These are phyloP conservation scores for Anomalospiza imberbis DNA, from an alignment of 2,797 vertebrate genomes.

Conservation along the genomic window DNA sequence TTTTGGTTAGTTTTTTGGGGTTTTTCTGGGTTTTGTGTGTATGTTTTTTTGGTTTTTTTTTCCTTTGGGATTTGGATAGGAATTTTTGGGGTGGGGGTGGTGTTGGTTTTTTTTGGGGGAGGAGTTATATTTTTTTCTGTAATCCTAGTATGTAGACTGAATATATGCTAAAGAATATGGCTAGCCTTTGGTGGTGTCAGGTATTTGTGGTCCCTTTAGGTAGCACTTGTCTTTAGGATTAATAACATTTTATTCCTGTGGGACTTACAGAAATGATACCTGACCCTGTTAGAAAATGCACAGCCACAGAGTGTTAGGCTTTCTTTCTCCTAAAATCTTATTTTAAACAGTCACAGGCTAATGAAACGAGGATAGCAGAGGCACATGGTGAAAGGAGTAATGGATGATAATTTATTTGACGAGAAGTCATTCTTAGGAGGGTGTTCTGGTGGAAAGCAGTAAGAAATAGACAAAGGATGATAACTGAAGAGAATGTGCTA, in stretches of 20 bases:
- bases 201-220: not conserved
- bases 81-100: accelerated
- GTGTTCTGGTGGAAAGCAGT: not conserved
- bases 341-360: not conserved
- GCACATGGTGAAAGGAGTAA: not conserved
- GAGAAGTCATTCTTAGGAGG: not conserved
- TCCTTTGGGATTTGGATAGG: not conserved
- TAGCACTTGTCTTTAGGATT: not conserved
- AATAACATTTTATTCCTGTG: not conserved
- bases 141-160: not conserved
- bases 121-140: not conserved
- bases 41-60: not conserved
- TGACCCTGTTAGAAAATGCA: not conserved
- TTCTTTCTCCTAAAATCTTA: not conserved
- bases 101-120: too few relatives aligned
- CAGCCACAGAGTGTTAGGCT: not conserved
- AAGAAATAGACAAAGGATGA: not conserved
- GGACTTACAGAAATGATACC: not conserved
- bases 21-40: not conserved
- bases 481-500: not conserved
- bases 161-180: not conserved
- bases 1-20: not conserved
- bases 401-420: not conserved
- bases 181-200: not conserved
- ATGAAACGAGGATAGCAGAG: not conserved